Conservation (phyloP, 2,888 invertebrate genomes). For the Rambutsinella grinnellia region DNA sequence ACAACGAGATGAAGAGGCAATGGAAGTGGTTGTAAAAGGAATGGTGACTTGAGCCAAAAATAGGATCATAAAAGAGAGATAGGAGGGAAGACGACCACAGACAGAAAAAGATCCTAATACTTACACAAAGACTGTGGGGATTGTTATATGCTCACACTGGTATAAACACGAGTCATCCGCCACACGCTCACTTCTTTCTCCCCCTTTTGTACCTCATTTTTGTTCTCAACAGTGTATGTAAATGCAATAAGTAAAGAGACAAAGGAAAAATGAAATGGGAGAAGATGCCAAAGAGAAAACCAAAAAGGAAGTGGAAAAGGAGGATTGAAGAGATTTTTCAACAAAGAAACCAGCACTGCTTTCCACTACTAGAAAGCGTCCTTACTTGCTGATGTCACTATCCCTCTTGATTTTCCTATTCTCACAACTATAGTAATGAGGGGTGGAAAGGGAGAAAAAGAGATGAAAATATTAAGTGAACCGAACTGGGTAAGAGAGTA, state of each 20-base stretch:
- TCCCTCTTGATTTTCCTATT: background rate
- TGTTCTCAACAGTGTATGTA: slow-evolving; percentile 3
- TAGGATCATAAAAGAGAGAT: slow-evolving; percentile 39
- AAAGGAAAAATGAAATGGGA: slow-evolving; percentile 15
- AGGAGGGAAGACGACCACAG: background rate
- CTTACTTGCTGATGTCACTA: background rate
- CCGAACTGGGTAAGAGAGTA: background rate
- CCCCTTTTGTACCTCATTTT: slow-evolving; percentile 1
- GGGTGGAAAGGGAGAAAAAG: background rate
- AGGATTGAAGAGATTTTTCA: slow-evolving; percentile 42
- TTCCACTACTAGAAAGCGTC: background rate
- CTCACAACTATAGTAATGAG: background rate
- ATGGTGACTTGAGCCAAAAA: slow-evolving; percentile 35
- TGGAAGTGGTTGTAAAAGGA: slow-evolving; percentile 12
- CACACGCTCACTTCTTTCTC: background rate
- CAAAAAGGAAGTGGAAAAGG: slow-evolving; percentile 33
- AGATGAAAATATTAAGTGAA: background rate
- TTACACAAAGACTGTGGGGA: too few species aligned
- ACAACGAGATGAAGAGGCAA: background rate
- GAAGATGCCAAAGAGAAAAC: slow-evolving; percentile 42
- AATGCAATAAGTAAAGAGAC: slow-evolving; percentile 16
- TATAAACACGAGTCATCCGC: background rate
- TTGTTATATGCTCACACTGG: too few species aligned
- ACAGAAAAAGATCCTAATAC: slow-evolving; percentile 12
- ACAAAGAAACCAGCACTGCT: slow-evolving; percentile 20